phyloP scores from a whole-genome alignment of 2,888 invertebrate species.

The Candidula unifasciata region DNA sequence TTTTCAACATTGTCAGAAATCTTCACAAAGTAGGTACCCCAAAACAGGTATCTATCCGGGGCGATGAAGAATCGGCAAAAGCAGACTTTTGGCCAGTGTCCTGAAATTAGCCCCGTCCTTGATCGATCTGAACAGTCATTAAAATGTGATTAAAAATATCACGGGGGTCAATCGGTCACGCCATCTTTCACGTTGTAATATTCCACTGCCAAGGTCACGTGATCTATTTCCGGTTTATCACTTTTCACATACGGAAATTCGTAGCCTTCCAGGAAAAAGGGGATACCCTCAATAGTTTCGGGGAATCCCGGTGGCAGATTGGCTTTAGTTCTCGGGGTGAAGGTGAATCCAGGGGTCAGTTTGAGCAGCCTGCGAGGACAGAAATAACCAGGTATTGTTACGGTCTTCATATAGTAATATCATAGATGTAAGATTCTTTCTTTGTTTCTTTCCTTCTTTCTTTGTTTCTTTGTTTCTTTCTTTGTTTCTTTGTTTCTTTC shows the following conservation, averaged over 20 bases:
- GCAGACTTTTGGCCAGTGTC: too few species aligned
- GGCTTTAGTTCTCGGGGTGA: conserved; percentile 63
- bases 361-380: conserved; percentile 59
- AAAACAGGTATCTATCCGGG: too few species aligned
- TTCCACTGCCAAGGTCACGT: conserved; percentile 63
- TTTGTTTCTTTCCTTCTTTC: background rate
- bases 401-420: background rate
- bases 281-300: conserved; percentile 60
- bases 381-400: background rate
- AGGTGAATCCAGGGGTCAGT: conserved; percentile 63
- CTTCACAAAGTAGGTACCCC: too few species aligned
- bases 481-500: background rate
- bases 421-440: background rate
- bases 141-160: too few species aligned
- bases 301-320: conserved; percentile 69
- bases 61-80: too few species aligned
- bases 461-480: background rate
- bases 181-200: conserved; percentile 53
- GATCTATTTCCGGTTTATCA: conserved; percentile 55
- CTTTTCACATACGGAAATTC: conserved; percentile 59
- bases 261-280: conserved; percentile 68
- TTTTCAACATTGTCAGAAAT: too few species aligned
- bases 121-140: background rate
- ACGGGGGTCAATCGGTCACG: background rate
- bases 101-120: background rate